These are phyloP conservation scores for Cataglyphis hispanica DNA, from an alignment of 1,140 invertebrate species.

Conservation along the genomic window DNA sequence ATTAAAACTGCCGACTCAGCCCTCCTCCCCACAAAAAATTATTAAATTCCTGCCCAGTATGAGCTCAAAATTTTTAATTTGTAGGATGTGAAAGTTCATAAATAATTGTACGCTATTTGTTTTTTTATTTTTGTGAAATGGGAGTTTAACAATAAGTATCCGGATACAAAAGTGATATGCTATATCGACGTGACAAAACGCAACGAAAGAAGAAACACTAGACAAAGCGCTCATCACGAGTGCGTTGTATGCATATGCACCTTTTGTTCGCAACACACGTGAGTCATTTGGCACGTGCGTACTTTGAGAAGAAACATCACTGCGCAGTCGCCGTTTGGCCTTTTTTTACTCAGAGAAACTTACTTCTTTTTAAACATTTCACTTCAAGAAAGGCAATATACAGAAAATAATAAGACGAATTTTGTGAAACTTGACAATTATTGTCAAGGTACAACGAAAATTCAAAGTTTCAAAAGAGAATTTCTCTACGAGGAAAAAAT, in stretches of 20 bases:
- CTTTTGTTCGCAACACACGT: conserved; percentile 37
- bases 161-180: neutral
- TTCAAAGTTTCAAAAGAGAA: neutral
- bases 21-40: neutral
- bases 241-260: neutral
- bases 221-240: neutral
- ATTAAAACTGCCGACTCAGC: neutral
- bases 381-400: neutral
- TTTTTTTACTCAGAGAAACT: neutral
- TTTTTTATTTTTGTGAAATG: neutral
- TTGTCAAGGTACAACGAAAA: neutral
- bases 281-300: conserved; percentile 47
- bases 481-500: neutral
- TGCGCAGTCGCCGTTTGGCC: neutral
- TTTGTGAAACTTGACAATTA: neutral
- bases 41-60: neutral
- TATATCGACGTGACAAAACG: conserved; percentile 27
- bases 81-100: neutral
- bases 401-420: neutral
- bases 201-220: neutral
- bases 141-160: neutral
- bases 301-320: neutral
- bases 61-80: neutral
- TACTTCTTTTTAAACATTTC: neutral
- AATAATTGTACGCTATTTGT: neutral